Evolutionary conservation across 2,797 vertebrate species (phyloP).

Genomic region (Acrocephalus scirpaceus): DNA sequence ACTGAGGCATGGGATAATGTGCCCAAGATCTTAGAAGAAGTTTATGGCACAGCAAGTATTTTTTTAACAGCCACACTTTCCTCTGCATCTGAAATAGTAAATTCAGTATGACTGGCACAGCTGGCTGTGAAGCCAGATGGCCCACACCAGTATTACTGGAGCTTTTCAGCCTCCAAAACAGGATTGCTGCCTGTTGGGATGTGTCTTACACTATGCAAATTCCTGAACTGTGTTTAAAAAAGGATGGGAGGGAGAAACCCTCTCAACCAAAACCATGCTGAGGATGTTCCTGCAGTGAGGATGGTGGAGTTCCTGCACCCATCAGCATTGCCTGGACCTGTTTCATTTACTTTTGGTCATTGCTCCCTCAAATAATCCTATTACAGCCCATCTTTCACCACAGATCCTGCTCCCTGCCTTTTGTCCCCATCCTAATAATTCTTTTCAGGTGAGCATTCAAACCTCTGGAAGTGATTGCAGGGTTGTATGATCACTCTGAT

Average conservation of each 20-base stretch:
- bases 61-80: not conserved
- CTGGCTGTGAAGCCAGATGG: not conserved
- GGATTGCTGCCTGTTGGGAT: not conserved
- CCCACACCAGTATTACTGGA: not conserved
- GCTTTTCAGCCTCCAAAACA: not conserved
- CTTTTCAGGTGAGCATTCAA: not conserved
- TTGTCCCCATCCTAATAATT: not conserved
- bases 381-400: not conserved
- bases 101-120: not conserved
- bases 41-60: not conserved
- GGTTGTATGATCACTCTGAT: not conserved
- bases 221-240: not conserved
- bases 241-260: not conserved
- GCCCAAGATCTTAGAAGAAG: not conserved
- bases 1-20: not conserved
- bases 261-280: not conserved
- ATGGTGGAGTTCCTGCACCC: not conserved
- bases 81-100: not conserved
- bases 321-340: accelerated
- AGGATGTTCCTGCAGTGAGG: not conserved
- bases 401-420: not conserved
- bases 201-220: not conserved
- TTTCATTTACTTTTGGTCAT: not conserved
- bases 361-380: not conserved
- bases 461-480: not conserved